phyloP scores from a whole-genome alignment of 2,888 invertebrate genomes.

The Pyrrhia umbra region DNA sequence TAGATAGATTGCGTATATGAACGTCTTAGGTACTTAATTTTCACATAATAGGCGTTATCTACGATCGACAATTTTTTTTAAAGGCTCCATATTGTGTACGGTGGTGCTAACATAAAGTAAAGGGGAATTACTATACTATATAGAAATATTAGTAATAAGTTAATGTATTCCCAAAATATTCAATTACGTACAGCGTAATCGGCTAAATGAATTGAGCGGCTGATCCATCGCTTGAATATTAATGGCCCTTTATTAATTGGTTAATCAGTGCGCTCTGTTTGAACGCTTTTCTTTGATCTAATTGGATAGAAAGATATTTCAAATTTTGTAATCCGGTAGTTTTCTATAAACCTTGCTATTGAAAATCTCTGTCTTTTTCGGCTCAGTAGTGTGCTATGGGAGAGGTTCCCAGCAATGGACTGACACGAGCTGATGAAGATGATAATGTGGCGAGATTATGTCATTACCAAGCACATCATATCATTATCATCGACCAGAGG shows the following conservation, averaged over 20 bases:
- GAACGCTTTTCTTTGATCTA: conserved; percentile 17
- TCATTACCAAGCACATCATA: too few species aligned
- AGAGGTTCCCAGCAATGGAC: too few species aligned
- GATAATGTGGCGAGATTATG: too few species aligned
- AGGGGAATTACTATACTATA: not conserved
- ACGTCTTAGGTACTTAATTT: too few species aligned
- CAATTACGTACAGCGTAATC: conserved; percentile 38
- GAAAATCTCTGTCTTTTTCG: too few species aligned
- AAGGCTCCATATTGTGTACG: not conserved
- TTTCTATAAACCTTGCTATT: not conserved
- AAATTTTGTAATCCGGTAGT: conserved; percentile 1
- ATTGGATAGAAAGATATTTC: conserved; percentile 9
- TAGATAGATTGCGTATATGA: too few species aligned
- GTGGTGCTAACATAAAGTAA: not conserved
- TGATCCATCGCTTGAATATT: conserved; percentile 37
- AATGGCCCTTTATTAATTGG: conserved; percentile 48
- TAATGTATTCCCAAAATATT: conserved; percentile 25
- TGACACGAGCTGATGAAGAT: too few species aligned
- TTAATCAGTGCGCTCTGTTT: conserved; percentile 32
- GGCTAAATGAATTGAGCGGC: conserved; percentile 25
- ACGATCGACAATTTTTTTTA: not conserved
- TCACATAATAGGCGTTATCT: too few species aligned
- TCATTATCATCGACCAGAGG: too few species aligned
- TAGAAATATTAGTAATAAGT: not conserved
- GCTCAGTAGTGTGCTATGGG: too few species aligned